These are phyloP conservation scores for Bubo scandiacus DNA, from an alignment of 2,113 vertebrate species.

Conservation along the genomic window DNA sequence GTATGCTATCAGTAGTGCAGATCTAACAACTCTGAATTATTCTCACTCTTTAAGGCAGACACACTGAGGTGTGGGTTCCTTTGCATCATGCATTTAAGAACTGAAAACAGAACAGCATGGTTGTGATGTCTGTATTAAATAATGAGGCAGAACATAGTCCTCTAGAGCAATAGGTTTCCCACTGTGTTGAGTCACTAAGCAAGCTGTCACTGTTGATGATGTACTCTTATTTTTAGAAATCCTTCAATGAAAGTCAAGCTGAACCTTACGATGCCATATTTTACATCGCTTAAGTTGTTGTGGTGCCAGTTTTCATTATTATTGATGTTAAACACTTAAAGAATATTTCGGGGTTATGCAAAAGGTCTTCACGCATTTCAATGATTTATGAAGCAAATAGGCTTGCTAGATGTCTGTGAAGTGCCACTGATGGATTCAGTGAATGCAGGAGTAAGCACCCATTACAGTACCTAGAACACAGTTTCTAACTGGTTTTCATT, in stretches of 20 bases:
- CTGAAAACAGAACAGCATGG: constrained; percentile 58
- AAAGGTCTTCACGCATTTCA: constrained; percentile 69
- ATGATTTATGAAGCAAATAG: constrained; percentile 77
- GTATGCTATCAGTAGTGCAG: neutral
- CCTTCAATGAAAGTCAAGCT: constrained; percentile 63
- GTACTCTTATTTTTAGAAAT: constrained; percentile 70
- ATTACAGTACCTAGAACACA: constrained; percentile 63
- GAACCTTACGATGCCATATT: constrained; percentile 41
- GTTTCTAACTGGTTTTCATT: constrained; percentile 66
- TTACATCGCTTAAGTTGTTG: constrained; percentile 68
- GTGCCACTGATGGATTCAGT: constrained; percentile 51
- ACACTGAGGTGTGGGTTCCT: constrained; percentile 54
- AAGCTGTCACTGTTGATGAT: constrained; percentile 65
- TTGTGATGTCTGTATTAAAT: constrained; percentile 64
- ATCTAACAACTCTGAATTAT: constrained; percentile 42
- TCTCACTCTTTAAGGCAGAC: constrained; percentile 28
- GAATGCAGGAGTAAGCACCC: constrained; percentile 53
- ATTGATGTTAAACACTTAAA: constrained; percentile 75
- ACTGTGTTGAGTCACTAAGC: constrained; percentile 57
- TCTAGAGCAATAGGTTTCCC: constrained; percentile 62
- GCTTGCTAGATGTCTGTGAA: constrained; percentile 63
- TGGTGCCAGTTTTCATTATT: constrained; percentile 74
- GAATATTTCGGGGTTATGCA: constrained; percentile 71
- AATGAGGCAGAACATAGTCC: constrained; percentile 60
- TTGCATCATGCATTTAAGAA: constrained; percentile 39